Base-by-base conservation (phyloP, 2,888 invertebrate genomes). In the Parasteatoda lunata region DNA sequence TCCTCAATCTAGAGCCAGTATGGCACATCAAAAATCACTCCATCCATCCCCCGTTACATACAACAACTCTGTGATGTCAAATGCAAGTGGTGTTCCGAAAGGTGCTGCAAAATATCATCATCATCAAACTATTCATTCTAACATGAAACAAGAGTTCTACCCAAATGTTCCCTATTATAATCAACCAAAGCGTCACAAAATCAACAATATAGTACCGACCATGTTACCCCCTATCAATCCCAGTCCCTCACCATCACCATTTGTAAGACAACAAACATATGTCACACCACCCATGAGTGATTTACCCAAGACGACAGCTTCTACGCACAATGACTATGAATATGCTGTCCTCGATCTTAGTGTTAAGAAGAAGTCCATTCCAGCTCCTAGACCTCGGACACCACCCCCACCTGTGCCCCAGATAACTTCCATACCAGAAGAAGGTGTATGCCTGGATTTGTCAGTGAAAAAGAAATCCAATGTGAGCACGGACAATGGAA, bases 301-400 rank as follows among this genome's bases (percentile, higher is more conserved):
- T 68, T 70, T 84, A 68, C 80, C 88, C 52, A 88, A 81, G 70
- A 66, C 80, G 49, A 70, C 84, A 81, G 64, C 84, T 30, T 11
- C 84, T 15, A 77, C 84, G 77, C 87, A 89, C 76, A 82, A 78
- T 84, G 77, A 80, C 80, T 82, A 84, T 77, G 83, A 83, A 13
- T 76, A 73, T 69, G 89, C 88, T 77, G 89, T 89, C 48, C 78
- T 90, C 45, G 90, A 90, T 77, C 88, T 90, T 69, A 89, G 90
- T 71, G 79, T 90, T 1, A 90, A 90, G 64, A 90, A 89, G 71
- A 84, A 84, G 15, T 73, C 84, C 7, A 30, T 66, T 6, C 79
- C 49, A 8, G 30, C n/a, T 30, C 47, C 78, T 30, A 64, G 77
- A 7, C 47, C 64, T 45, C 51, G 78, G 13, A 88, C 75, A 49